phyloP scores from a whole-genome alignment of 2,113 vertebrate species.

The Macaca nemestrina region DNA sequence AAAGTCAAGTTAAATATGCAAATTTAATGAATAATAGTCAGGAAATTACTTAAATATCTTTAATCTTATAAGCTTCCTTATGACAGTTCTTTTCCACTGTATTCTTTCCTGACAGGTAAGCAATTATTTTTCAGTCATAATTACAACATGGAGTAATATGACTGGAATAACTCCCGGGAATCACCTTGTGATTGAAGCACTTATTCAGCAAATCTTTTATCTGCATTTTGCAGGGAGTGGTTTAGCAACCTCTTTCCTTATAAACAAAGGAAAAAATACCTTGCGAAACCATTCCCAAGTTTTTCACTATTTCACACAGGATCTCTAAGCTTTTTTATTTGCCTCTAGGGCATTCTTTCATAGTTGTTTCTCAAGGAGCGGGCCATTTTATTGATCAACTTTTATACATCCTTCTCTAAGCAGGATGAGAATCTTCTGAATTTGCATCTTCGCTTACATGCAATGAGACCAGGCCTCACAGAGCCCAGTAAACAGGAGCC shows the following conservation, averaged over 20 bases:
- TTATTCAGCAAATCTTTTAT: slow-evolving; percentile 66
- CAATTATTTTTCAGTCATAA: slow-evolving; percentile 62
- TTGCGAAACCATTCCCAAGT: background rate
- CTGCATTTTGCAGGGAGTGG: slow-evolving; percentile 35
- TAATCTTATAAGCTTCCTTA: slow-evolving; percentile 35
- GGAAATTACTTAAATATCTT: slow-evolving; percentile 37
- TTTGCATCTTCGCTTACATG: background rate
- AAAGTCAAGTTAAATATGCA: slow-evolving; percentile 27
- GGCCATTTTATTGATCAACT: background rate
- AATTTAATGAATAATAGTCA: slow-evolving; percentile 27
- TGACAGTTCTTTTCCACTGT: slow-evolving; percentile 29
- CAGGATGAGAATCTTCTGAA: slow-evolving; percentile 2
- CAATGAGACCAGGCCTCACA: background rate
- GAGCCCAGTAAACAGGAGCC: background rate
- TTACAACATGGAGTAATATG: slow-evolving; percentile 22
- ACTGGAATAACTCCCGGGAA: slow-evolving; percentile 40
- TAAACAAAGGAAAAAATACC: background rate
- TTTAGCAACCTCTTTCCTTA: slow-evolving; percentile 53
- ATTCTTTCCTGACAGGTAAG: slow-evolving; percentile 47
- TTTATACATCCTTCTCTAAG: slow-evolving; percentile 16
- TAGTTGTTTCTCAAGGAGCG: slow-evolving; percentile 28
- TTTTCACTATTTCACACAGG: background rate
- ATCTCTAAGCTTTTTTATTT: background rate
- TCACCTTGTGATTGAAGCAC: slow-evolving; percentile 46
- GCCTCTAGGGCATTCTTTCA: background rate